Conservation (phyloP, 2,888 invertebrate genomes). For the Aphelenchoides bicaudatus region DNA sequence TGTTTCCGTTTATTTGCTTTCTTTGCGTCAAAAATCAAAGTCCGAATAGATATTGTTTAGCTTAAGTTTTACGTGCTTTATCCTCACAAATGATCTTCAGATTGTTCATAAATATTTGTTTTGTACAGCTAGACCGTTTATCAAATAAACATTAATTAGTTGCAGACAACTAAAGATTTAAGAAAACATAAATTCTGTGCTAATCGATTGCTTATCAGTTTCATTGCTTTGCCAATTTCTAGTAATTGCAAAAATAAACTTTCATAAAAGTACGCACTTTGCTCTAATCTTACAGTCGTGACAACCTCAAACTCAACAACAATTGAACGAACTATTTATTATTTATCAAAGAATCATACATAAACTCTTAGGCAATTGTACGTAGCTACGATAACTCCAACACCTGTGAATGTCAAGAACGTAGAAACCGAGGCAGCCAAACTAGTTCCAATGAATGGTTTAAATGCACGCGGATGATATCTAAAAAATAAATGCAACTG, state of each 20-base stretch:
- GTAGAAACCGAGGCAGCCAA: background rate
- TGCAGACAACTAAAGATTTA: too few species aligned
- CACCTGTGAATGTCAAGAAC: background rate
- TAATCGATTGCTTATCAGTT: too few species aligned
- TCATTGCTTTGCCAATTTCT: too few species aligned
- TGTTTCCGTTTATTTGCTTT: background rate
- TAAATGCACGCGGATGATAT: background rate
- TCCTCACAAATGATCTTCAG: constrained; percentile 6
- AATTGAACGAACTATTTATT: too few species aligned
- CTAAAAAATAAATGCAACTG: background rate
- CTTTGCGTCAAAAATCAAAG: background rate
- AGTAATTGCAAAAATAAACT: too few species aligned
- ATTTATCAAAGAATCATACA: background rate
- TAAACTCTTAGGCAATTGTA: constrained; percentile 5
- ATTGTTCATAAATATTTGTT: constrained; percentile 6
- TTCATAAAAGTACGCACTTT: too few species aligned
- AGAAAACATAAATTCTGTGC: too few species aligned
- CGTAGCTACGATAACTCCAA: background rate
- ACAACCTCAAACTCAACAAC: too few species aligned
- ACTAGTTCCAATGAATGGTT: constrained; percentile 7
- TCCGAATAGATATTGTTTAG: background rate
- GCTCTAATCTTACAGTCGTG: too few species aligned
- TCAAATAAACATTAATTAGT: too few species aligned
- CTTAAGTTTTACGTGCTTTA: background rate
- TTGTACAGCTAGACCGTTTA: too few species aligned